These are phyloP conservation scores for Zaprionus ghesquierei DNA, from an alignment of 1,140 invertebrate species.

Conservation along the genomic window DNA sequence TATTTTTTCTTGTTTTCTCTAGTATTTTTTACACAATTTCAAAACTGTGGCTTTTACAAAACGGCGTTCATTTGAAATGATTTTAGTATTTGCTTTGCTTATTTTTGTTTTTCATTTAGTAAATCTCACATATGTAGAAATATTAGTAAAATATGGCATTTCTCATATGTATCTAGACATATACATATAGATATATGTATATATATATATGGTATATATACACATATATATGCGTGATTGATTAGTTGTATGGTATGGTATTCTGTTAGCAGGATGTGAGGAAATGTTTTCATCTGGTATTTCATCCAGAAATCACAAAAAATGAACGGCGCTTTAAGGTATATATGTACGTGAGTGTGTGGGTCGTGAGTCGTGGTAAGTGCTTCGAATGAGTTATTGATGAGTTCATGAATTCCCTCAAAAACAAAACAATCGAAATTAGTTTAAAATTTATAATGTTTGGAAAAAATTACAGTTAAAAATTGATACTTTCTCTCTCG, in stretches of 20 bases:
- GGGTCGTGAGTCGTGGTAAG: conserved; percentile 2
- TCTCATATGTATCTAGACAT: conserved; percentile 52
- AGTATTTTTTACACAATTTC: conserved; percentile 74
- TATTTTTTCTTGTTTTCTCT: conserved; percentile 14
- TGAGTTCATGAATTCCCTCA: conserved; percentile 37
- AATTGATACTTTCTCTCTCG: conserved; percentile 5
- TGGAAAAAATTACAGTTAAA: background rate
- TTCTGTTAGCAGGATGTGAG: conserved; percentile 38
- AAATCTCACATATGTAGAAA: conserved; percentile 72
- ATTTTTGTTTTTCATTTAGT: conserved; percentile 68
- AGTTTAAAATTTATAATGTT: conserved; percentile 6
- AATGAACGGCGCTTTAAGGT: conserved; percentile 75
- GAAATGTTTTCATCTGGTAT: conserved; percentile 58
- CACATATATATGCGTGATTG: conserved; percentile 17
- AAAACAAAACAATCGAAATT: background rate
- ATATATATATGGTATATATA: conserved; percentile 19
- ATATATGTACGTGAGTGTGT: conserved; percentile 37
- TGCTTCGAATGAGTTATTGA: background rate
- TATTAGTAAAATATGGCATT: conserved; percentile 76
- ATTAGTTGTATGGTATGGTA: conserved; percentile 40
- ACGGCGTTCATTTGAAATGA: conserved; percentile 78
- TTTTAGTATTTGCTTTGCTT: conserved; percentile 73
- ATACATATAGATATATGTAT: conserved; percentile 33
- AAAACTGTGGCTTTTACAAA: conserved; percentile 79
- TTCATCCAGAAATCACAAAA: conserved; percentile 65